Conservation (phyloP, 1,140 invertebrate genomes). For the Hyphantria cunea region DNA sequence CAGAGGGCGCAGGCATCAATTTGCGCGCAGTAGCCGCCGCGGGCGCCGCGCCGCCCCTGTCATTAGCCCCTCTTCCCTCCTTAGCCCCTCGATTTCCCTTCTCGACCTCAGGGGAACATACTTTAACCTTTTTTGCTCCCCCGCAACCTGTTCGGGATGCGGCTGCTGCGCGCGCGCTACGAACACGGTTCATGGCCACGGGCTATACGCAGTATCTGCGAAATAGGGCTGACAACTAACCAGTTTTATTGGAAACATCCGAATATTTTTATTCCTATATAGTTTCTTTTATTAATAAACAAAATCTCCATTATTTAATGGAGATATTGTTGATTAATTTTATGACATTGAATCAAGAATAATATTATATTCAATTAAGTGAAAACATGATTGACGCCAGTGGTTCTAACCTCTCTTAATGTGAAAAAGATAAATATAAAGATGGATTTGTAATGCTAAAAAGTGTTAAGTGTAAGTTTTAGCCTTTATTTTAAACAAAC, state of each 20-base stretch:
- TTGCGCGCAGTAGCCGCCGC: constrained; percentile 76
- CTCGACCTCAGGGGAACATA: constrained; percentile 61
- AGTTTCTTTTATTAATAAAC: constrained; percentile 22
- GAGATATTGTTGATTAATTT: no score
- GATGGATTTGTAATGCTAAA: no score
- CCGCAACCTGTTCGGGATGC: constrained; percentile 71
- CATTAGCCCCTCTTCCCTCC: constrained; percentile 63
- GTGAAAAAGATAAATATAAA: no score
- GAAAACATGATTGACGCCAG: no score
- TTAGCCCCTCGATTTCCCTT: constrained; percentile 30
- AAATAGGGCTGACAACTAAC: constrained; percentile 46
- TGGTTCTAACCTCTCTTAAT: no score
- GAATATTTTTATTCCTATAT: constrained; percentile 18
- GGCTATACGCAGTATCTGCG: constrained; percentile 65
- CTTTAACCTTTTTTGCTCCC: constrained; percentile 80
- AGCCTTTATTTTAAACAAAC: no score
- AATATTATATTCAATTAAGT: no score
- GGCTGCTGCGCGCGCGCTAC: constrained; percentile 67
- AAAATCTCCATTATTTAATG: no score
- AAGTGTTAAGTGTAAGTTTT: no score
- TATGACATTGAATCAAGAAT: no score
- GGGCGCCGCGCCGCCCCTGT: constrained; percentile 75
- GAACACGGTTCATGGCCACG: constrained; percentile 72
- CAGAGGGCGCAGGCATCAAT: constrained; percentile 78
- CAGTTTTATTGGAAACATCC: no score